Conservation (phyloP, 2,113 vertebrate genomes). For the Rana temporaria region DNA sequence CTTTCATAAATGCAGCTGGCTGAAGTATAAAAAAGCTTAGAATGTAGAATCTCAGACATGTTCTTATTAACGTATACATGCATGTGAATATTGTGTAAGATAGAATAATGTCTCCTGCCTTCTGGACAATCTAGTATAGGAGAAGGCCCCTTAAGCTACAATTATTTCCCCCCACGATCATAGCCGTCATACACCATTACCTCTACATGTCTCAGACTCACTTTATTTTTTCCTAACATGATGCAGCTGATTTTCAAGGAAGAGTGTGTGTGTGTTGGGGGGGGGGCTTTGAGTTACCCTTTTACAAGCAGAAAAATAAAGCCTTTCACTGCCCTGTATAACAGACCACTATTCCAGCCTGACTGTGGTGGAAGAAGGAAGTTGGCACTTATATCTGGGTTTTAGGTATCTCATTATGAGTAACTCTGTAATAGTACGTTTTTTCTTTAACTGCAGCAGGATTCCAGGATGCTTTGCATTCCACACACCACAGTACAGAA, state of each 20-base stretch:
- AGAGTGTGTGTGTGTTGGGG: too few relatives aligned
- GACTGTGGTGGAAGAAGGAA: neutral
- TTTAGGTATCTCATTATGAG: neutral
- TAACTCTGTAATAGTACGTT: neutral
- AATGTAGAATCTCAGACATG: too few relatives aligned
- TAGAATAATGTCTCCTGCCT: neutral
- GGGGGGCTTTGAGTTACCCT: neutral
- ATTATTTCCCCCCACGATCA: neutral
- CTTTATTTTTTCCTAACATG: neutral
- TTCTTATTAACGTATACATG: too few relatives aligned
- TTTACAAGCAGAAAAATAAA: neutral
- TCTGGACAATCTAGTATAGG: neutral
- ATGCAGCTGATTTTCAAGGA: neutral
- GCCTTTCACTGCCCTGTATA: neutral
- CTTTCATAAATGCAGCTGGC: neutral
- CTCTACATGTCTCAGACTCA: neutral
- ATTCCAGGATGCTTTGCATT: neutral
- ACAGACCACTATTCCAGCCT: constrained; percentile 6
- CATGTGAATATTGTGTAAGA: neutral
- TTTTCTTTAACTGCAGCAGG: neutral
- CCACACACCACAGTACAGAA: neutral
- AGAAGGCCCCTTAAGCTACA: neutral
- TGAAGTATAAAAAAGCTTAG: neutral
- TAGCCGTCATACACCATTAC: neutral
- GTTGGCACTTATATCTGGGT: neutral